phyloP scores from a whole-genome alignment of 2,797 vertebrate genomes.

The Argyrosomus regius region DNA sequence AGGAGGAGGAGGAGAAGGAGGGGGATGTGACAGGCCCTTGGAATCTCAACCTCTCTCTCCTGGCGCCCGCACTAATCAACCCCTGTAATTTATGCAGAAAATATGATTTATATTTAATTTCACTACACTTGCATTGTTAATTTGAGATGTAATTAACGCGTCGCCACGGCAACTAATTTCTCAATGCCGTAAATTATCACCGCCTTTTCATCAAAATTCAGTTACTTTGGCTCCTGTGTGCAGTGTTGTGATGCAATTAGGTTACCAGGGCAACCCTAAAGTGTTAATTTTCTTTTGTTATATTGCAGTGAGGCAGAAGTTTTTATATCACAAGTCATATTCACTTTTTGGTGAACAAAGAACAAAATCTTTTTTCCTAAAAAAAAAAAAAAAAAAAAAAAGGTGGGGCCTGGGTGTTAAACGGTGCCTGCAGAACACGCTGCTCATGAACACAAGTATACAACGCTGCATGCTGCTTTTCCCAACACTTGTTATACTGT shows the following conservation, averaged over 20 bases:
- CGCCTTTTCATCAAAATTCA: conserved; percentile 99
- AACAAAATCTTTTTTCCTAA: conserved; percentile 53
- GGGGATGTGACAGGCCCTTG: conserved; percentile 95
- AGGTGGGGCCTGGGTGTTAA: conserved; percentile 27
- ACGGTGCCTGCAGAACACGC: conserved; percentile 41
- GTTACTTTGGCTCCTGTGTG: conserved; percentile 99
- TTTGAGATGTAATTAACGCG: conserved; percentile 99
- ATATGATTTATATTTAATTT: conserved; percentile 99
- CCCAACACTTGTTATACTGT: conserved; percentile 55
- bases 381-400: background rate
- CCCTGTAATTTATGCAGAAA: conserved; percentile 99
- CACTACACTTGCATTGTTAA: conserved; percentile 99
- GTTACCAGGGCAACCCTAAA: conserved; percentile 99
- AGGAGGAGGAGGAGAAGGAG: conserved; percentile 36
- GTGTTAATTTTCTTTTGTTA: conserved; percentile 99
- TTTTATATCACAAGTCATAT: conserved; percentile 90
- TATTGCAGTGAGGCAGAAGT: conserved; percentile 96
- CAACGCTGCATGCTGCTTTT: conserved; percentile 41
- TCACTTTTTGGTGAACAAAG: conserved; percentile 86
- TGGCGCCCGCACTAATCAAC: conserved; percentile 99
- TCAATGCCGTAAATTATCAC: conserved; percentile 99
- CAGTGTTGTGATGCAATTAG: conserved; percentile 99
- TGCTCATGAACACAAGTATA: conserved; percentile 52
- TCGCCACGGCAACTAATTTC: conserved; percentile 99
- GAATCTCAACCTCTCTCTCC: conserved; percentile 99